Base-by-base conservation (phyloP, 2,888 invertebrate species). In the Tetanocera ferruginea region DNA sequence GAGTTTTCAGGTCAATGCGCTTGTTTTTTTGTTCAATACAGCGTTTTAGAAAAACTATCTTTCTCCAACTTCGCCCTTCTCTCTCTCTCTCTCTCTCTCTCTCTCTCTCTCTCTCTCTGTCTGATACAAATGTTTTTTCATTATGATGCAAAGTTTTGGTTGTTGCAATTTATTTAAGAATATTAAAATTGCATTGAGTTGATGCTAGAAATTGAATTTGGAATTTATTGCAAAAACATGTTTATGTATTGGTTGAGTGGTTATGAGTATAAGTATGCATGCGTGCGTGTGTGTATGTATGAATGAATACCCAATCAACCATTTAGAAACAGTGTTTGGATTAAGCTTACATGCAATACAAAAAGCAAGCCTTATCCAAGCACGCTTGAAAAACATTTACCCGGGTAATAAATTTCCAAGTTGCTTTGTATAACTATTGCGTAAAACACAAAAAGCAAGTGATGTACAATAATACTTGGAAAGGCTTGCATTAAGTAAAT, bases 151-250 rank as follows among this genome's bases (percentile, higher is more conserved):
- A n/a, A 14, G 25, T 60, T 6, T 75, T 76, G 23, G 55, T 72
- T 67, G 23, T 70, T 37, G 78, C 76, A 79, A 78, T 34, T 55
- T 74, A 72, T 69, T 76, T 55, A 19, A 6, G 49, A 78, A 80
- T 14, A 71, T 37, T 70, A 69, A 69, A 78, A 71, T 76, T 74
- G 62, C 51, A 62, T 17, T 55, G 64, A 74, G 51, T 73, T 52
- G 25, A 28, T 28, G 25, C 25, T 9, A 28, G 17, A 14, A 60
- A 60, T 60, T 60, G 25, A 60, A 60, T 60, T 60, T 60, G 60
- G 25, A 17, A 28, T 23, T 60, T 71, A 77, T 43, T 52, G 25
- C 64, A 19, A 70, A 67, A 67, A 76, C 55, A 55, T 76, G 67
- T 55, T 55, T 52, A 60, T 28, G 60, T 25, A 23, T 11, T 23